Base-by-base conservation (phyloP, 2,113 vertebrate genomes). In the Riparia riparia region DNA sequence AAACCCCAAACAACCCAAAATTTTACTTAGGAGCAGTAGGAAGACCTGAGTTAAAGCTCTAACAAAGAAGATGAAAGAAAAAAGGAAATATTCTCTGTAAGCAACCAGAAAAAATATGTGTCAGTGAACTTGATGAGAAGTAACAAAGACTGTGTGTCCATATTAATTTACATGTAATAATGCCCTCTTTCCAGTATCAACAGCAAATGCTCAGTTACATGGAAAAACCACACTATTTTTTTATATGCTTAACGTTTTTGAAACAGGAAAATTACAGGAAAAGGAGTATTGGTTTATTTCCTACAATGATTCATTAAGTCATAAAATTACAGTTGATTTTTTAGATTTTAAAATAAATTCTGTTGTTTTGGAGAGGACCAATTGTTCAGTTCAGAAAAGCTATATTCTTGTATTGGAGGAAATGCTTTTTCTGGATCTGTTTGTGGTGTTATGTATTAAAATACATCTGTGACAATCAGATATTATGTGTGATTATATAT, bases 71-170 rank as follows among this genome's bases (percentile, higher is more conserved):
- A 53, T 41, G 13, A 58, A 82, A 80, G 21, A 44, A 58, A 37
- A 70, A 60, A 70, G 6, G 49, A 45, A 49, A 17, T 8, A 2
- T 6, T 10, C 4, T 50, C 17, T 50, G 3, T 24, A 47, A 82
- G 15, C 3, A 89, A 54, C 0, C 0, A 31, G 31, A 16, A 41
- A 65, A 44, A 49, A 20, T 1, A 1, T 3, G 2, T 16, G 20
- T 47, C 69, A 54, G 10, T 56, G 10, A 21, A 25, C 10, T 56
- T 22, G 15, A 51, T 57, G 26, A 66, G 44, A 85, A 66, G 3
- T 26, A 64, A 42, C 54, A 47, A 76, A 63, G 42, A 58, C 4
- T 45, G 9, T 2, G 5, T n/a, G 6, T 58, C 20, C 24, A 17
- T 68, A 64, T 63, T 31, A 60, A 70, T 80, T 83, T 72, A 6